phyloP scores from a whole-genome alignment of 2,888 invertebrate genomes.

The Drosophila anomelani region DNA sequence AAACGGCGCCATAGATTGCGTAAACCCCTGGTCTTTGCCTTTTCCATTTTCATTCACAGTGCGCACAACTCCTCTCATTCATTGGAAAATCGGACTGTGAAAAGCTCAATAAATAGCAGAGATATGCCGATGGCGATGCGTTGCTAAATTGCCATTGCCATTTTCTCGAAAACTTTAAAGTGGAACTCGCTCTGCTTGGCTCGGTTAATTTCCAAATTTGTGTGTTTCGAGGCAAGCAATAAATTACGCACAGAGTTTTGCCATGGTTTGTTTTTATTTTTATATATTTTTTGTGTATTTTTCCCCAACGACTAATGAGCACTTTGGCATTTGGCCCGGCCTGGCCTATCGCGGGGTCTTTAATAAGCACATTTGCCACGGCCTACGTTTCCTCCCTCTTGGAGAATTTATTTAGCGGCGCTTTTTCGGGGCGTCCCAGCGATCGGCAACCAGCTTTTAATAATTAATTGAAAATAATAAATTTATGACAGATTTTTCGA shows the following conservation, averaged over 20 bases:
- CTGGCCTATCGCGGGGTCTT: constrained; percentile 44
- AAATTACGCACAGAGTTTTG: constrained; percentile 70
- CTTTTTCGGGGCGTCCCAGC: constrained; percentile 63
- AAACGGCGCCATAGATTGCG: constrained; percentile 50
- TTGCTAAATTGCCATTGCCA: constrained; percentile 72
- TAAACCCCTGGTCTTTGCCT: constrained; percentile 48
- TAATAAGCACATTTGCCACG: constrained; percentile 51
- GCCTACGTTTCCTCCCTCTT: constrained; percentile 20
- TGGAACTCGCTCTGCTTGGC: constrained; percentile 23
- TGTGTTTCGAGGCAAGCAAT: constrained; percentile 58
- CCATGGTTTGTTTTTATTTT: constrained; percentile 22
- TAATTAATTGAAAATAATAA: constrained; percentile 80
- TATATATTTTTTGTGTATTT: background rate
- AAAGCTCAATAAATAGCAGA: constrained; percentile 75
- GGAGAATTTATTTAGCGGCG: constrained; percentile 71
- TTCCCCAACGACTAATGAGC: constrained; percentile 64
- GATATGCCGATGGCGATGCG: constrained; percentile 67
- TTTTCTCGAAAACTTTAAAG: constrained; percentile 33
- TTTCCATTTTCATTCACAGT: constrained; percentile 48
- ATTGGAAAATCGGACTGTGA: constrained; percentile 55
- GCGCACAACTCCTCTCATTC: constrained; percentile 48
- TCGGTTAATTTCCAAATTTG: constrained; percentile 34
- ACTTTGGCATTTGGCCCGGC: constrained; percentile 74
- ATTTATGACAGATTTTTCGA: constrained; percentile 77
- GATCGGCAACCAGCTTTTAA: constrained; percentile 52